Conservation (phyloP, 2,113 vertebrate genomes). For the Synchiropus splendidus region DNA sequence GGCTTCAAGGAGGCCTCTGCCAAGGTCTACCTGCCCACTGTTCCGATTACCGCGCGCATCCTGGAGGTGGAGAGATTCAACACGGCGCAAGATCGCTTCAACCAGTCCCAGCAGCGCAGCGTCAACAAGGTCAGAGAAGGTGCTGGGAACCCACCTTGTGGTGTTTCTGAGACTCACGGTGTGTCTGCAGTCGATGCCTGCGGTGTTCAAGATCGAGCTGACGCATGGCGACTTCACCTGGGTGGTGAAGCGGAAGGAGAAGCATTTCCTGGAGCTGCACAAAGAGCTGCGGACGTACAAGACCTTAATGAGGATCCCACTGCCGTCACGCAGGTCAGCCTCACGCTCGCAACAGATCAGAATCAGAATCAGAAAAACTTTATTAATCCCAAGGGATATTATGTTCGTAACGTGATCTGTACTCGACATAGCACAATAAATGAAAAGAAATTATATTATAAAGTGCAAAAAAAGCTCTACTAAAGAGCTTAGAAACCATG, state of each 20-base stretch:
- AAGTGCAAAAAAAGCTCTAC: too few species aligned
- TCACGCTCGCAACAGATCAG: not conserved
- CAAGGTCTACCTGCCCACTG: constrained; percentile 72
- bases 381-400: too few species aligned
- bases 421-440: too few species aligned
- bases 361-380: too few species aligned
- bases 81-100: constrained; percentile 68
- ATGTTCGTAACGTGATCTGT: too few species aligned
- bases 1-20: constrained; percentile 79
- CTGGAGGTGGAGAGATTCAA: constrained; percentile 89
- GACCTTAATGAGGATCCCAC: constrained; percentile 87
- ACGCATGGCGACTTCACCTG: constrained; percentile 91
- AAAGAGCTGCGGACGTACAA: constrained; percentile 90
- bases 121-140: constrained; percentile 59
- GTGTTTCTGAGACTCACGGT: not conserved
- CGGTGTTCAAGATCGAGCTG: constrained; percentile 87
- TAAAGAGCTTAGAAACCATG: too few species aligned
- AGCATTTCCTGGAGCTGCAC: constrained; percentile 93
- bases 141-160: not conserved
- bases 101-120: constrained; percentile 55
- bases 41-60: constrained; percentile 77
- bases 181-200: constrained; percentile 68
- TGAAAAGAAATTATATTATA: too few species aligned
- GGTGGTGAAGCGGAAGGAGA: constrained; percentile 93
- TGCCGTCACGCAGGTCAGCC: constrained; percentile 83